These are phyloP conservation scores for Cydia fagiglandana DNA, from an alignment of 1,140 invertebrate species.

Conservation along the genomic window DNA sequence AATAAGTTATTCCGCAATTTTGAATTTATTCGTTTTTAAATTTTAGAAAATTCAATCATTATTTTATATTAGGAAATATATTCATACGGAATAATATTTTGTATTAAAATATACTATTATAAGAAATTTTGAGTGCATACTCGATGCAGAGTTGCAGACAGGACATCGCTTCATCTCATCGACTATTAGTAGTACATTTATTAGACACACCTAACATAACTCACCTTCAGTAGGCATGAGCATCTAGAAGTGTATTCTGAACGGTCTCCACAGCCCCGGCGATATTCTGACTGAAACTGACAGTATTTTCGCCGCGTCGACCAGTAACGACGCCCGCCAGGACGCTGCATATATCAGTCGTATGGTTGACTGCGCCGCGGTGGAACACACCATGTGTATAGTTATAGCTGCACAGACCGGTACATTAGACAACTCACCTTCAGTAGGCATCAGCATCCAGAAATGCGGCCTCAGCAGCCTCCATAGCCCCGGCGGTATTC, in stretches of 20 bases:
- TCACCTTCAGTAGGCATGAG: conserved; percentile 60
- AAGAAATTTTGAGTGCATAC: too few species aligned
- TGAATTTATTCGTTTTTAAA: too few species aligned
- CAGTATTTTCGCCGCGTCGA: conserved; percentile 61
- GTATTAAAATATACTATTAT: too few species aligned
- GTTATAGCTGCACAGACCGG: background rate
- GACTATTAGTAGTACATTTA: too few species aligned
- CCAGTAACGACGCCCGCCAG: conserved; percentile 65
- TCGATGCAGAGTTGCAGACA: too few species aligned
- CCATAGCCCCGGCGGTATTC: conserved; percentile 57
- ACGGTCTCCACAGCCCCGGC: conserved; percentile 52
- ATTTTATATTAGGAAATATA: too few species aligned
- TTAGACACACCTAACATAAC: conserved; percentile 14
- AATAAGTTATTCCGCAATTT: too few species aligned
- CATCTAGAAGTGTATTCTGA: conserved; percentile 63
- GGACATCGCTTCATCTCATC: too few species aligned
- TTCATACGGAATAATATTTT: too few species aligned
- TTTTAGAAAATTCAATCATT: too few species aligned
- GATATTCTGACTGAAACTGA: conserved; percentile 47
- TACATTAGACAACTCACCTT: conserved; percentile 50
- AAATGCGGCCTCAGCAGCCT: conserved; percentile 54
- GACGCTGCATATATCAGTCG: conserved; percentile 83
- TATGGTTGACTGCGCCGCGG: conserved; percentile 36
- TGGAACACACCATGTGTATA: background rate
- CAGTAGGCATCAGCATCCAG: conserved; percentile 62